Evolutionary conservation across 2,888 invertebrate species (phyloP), one percentile per base, ranked within the genome.

Genomic region (Caenorhabditis sp.): DNA sequence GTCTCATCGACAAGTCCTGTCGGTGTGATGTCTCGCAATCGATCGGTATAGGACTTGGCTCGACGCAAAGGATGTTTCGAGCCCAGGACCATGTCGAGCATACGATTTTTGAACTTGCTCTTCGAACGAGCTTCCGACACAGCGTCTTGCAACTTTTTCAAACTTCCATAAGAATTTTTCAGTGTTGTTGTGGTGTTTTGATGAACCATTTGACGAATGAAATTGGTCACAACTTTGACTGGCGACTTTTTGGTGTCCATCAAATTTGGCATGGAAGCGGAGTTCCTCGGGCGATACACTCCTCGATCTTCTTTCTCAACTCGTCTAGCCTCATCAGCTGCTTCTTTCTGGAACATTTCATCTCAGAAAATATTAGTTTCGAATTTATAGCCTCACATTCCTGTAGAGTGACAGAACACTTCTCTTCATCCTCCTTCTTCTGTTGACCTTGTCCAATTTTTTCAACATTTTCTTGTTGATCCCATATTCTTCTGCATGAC

Each of bases 61-160:
- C 62, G 58, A 21, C 79, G 58, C 23, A 77, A 43, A n/a, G 81
- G 79, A 69, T 81, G 69, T 54, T 78, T 77, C 66, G 76, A 66
- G 4, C 83, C 83, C 17, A 81, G 66, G 17, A 84, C 83, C 67
- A 78, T 77, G 63, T 84, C 84, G 37, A 82, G 66, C 82, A 79
- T 77, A 58, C 79, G 58, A 57, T 77, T 73, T 53, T 79, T 79
- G 66, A 62, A 79, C 31, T 70, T 64, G 17, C 65, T 69, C 50
- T 73, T 70, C 21, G 65, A 55, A 3, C 73, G 65, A 17, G 65
- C 69, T n/a, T 66, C 65, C 21, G 66, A 61, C 1, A 76, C 77
- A 14, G 73, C 62, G 14, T 76, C 70, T 70, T 83, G 81, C 26
- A 71, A 58, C 27, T 67, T 67, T 58, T 58, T 67, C 61, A 72